These are phyloP conservation scores for Cervus canadensis DNA, from an alignment of 2,113 vertebrate species.

Conservation along the genomic window DNA sequence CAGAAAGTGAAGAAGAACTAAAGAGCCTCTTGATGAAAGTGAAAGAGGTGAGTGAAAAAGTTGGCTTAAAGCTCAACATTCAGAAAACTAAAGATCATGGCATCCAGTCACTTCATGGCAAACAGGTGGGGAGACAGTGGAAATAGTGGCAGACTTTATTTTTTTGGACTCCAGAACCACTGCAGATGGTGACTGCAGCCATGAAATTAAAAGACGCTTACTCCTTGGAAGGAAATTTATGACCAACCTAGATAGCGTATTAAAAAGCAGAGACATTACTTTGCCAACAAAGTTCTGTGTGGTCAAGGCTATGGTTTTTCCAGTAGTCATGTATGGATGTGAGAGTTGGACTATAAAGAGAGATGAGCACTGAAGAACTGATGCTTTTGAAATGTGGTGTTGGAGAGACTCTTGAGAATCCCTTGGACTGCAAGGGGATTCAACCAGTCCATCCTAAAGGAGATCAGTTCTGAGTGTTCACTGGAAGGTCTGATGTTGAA, in stretches of 20 bases:
- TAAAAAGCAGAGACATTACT: background rate
- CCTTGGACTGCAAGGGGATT: background rate
- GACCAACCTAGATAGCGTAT: background rate
- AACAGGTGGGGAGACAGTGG: background rate
- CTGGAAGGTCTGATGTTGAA: too few species aligned
- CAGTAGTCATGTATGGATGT: background rate
- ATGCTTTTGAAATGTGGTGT: background rate
- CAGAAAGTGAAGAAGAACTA: background rate
- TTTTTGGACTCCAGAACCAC: background rate
- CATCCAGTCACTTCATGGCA: background rate
- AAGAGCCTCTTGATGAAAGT: background rate
- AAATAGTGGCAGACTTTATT: background rate
- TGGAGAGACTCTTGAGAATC: background rate
- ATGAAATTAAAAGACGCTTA: background rate
- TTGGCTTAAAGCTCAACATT: background rate
- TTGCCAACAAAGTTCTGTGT: background rate
- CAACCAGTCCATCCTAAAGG: background rate
- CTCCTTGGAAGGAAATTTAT: background rate
- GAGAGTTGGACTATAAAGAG: background rate
- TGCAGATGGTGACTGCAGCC: background rate
- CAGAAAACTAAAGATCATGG: background rate
- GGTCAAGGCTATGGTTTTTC: background rate
- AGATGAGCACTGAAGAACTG: accelerated
- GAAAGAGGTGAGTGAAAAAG: background rate
- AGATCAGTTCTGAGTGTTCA: background rate